Base-by-base conservation (phyloP, 2,888 invertebrate genomes). In the Eugnorisma glareosa region DNA sequence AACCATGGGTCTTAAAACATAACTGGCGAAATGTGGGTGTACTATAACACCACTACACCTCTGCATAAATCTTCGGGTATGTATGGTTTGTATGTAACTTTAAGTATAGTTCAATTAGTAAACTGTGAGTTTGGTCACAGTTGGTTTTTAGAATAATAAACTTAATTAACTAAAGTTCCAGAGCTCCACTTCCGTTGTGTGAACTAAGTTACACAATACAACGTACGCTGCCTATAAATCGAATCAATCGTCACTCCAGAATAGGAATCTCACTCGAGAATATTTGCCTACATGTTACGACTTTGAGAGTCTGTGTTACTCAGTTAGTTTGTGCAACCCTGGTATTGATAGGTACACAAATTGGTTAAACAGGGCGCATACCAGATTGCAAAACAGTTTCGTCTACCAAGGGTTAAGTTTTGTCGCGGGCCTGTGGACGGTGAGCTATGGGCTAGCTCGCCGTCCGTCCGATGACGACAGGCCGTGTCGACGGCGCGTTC, bases 301-400 rank as follows among this genome's bases (percentile, higher is more conserved):
- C 35, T 81, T 61, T 64, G 68, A 35, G 28, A 75, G 68, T 67
- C 63, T 74, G 45, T 67, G 37, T 70, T 57, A 57, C n/a, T 57
- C 54, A n/a, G 31, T 63, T 71, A 79, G 63, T 66, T 66, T n/a
- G 15, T 51, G 48, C 28, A 66, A 59, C 51, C 59, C 70, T 79
- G 57, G 18, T 84, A 74, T 84, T 84, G 70, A 79, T 31, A 71
- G 66, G 40, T 61, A n/a, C 7, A 45, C 11, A 13, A 59, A 74
- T 43, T 11, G n/a, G n/a, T 73, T 35, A 57, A 40, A 37, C 4
- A n/a, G 45, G 1, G 35, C 13, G 5, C 24, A 77, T 6, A 57
- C 31, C 1, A 1, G 10, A 28, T n/a, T 18, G 37, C n/a, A 21
- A 63, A 54, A 40, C 18, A 18, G 8, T 40, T 73, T 31, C 3